These are phyloP conservation scores for Xanthorhoe spadicearia DNA, from an alignment of 2,888 invertebrate genomes.

Conservation along the genomic window DNA sequence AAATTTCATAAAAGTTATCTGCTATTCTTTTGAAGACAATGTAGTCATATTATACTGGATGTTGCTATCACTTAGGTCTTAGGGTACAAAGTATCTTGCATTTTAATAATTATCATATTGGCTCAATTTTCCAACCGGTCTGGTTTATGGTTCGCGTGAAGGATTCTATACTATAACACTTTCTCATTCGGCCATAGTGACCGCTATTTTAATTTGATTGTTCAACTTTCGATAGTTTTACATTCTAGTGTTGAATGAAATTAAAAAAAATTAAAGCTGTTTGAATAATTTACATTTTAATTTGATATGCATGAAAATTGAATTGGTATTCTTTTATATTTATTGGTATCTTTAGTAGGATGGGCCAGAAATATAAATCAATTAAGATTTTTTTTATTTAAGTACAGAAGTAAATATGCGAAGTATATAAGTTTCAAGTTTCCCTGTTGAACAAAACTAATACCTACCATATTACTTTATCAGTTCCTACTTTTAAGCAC, in stretches of 20 bases:
- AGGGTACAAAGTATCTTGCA: background rate
- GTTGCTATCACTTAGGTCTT: too few relatives aligned
- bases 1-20: too few relatives aligned
- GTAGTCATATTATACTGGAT: too few relatives aligned
- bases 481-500: too few relatives aligned
- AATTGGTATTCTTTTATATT: background rate
- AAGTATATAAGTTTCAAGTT: too few relatives aligned
- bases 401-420: too few relatives aligned
- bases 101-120: background rate
- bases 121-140: constrained; percentile 11
- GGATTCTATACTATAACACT: constrained; percentile 36
- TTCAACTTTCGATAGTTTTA: constrained; percentile 44
- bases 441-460: too few relatives aligned
- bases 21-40: background rate
- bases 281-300: constrained; percentile 22
- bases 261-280: constrained; percentile 22
- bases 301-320: background rate
- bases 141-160: constrained; percentile 18
- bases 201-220: constrained; percentile 39
- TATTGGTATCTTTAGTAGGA: background rate
- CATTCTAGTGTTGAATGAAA: constrained; percentile 23
- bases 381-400: too few relatives aligned
- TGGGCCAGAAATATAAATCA: too few relatives aligned
- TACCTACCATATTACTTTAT: too few relatives aligned
- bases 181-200: constrained; percentile 32